A percentile compares a stretch with the other conserved stretches of the same genome.
These are phyloP conservation scores for Martes flavigula DNA, from an alignment of 2,797 vertebrate species.

Conservation along the genomic window DNA sequence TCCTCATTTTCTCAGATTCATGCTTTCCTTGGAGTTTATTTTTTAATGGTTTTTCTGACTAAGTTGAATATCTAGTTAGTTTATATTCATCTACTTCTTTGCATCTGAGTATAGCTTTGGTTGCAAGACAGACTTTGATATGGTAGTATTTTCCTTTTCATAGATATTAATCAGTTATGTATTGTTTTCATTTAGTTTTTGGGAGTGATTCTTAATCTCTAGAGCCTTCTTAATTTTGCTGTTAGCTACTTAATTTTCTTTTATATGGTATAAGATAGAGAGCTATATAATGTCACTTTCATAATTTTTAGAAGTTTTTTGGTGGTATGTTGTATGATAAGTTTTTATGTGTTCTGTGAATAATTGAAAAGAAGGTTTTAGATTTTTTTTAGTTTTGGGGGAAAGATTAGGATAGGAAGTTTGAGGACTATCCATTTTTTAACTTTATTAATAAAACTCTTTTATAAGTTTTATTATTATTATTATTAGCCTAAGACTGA, in stretches of 20 bases:
- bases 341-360: background rate
- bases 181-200: background rate
- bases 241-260: background rate
- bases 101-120: background rate
- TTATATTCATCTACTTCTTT: background rate
- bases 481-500: background rate
- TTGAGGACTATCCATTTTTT: background rate
- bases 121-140: background rate
- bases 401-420: background rate
- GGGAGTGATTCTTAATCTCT: background rate
- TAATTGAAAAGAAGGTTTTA: background rate
- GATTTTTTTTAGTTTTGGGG: background rate
- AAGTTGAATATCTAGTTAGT: background rate
- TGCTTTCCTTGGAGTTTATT: background rate
- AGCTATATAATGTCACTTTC: background rate
- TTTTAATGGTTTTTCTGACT: background rate
- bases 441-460: background rate
- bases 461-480: background rate
- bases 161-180: background rate
- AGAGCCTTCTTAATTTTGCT: background rate
- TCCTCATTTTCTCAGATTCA: background rate
- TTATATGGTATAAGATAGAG: background rate
- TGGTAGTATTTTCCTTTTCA: background rate
- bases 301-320: background rate
- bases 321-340: background rate